Conservation (phyloP, 1,140 invertebrate genomes). For the Trigoniulus corallinus region DNA sequence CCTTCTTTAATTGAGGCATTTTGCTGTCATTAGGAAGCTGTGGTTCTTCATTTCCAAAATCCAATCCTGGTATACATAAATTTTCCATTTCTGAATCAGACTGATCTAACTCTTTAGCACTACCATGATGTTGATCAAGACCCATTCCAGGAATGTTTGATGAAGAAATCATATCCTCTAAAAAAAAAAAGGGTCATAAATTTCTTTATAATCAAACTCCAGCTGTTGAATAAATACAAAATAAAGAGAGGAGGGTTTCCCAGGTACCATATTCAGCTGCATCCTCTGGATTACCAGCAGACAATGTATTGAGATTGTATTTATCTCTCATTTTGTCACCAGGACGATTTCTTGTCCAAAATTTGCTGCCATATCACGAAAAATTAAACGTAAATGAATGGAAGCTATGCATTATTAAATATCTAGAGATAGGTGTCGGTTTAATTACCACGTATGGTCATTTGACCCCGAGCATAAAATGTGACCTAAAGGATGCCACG, state of each 20-base stretch:
- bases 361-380: conserved; percentile 55
- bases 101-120: conserved; percentile 28
- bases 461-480: conserved; percentile 96
- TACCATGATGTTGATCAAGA: conserved; percentile 45
- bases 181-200: conserved; percentile 24
- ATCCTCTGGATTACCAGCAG: conserved; percentile 50
- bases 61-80: conserved; percentile 63
- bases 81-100: conserved; percentile 28
- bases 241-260: background rate
- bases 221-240: too few relatives aligned
- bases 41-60: conserved; percentile 35
- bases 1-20: conserved; percentile 10
- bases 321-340: conserved; percentile 96
- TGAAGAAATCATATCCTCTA: conserved; percentile 45
- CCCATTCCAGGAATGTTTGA: conserved; percentile 81
- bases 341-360: conserved; percentile 96
- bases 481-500: conserved; percentile 98
- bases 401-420: background rate
- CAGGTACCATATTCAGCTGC: conserved; percentile 29
- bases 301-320: conserved; percentile 86
- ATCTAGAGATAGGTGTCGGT: background rate
- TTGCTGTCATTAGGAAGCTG: conserved; percentile 10
- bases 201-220: background rate
- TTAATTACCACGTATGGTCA: conserved; percentile 65
- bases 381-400: background rate